A percentile compares a stretch with the other conserved stretches of the same genome.
These are phyloP conservation scores for Odontesthes bonariensis DNA, from an alignment of 2,113 vertebrate genomes.

Conservation along the genomic window DNA sequence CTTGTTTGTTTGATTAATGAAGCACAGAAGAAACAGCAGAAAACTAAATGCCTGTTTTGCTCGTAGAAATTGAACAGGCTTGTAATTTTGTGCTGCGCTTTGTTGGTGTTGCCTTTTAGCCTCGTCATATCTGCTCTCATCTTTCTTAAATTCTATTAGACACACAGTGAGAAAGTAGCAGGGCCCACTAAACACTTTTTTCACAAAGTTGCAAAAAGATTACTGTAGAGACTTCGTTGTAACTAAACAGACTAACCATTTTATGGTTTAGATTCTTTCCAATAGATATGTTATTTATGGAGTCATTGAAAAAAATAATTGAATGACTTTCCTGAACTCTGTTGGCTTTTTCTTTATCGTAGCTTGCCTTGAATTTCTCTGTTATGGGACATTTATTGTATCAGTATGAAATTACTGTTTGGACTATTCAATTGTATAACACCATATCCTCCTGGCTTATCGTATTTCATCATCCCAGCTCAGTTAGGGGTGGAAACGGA, in stretches of 20 bases:
- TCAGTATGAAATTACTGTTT: conserved; percentile 16
- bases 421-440: conserved; percentile 30
- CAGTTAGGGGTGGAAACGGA: conserved; percentile 24
- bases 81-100: conserved; percentile 1
- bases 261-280: not conserved
- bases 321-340: not conserved
- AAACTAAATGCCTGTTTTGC: conserved; percentile 20
- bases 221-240: not conserved
- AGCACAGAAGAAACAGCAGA: not conserved
- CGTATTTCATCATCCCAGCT: conserved; percentile 16
- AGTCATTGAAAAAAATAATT: conserved; percentile 6
- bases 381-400: conserved; percentile 16
- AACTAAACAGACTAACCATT: not conserved
- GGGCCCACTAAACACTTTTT: conserved; percentile 10
- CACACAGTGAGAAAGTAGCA: not conserved
- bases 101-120: conserved; percentile 7
- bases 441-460: conserved; percentile 28
- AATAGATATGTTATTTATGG: conserved; percentile 3
- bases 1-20: conserved; percentile 33
- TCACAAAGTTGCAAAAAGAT: not conserved
- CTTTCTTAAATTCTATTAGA: conserved; percentile 21
- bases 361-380: not conserved
- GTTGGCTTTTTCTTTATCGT: conserved; percentile 4
- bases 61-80: conserved; percentile 4
- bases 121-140: not conserved